A percentile compares a stretch with the other conserved stretches of the same genome.
Evolutionary conservation across 2,888 invertebrate species (phyloP).

Genomic region (Syrista parreyssii): DNA sequence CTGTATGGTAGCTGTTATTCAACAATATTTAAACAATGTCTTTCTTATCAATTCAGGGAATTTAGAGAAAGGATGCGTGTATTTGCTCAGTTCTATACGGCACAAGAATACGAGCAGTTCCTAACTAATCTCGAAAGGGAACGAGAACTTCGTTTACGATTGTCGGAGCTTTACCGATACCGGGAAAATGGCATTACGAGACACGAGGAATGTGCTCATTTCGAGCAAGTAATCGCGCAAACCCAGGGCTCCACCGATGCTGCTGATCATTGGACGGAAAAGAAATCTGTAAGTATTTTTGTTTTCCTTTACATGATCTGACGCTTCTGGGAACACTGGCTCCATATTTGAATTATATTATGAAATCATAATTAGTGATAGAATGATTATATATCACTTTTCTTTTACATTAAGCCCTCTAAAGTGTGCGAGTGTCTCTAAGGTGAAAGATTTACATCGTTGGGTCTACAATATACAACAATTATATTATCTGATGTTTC

Average conservation of each 20-base stretch:
- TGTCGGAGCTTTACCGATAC: constrained; percentile 86
- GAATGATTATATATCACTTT: neutral
- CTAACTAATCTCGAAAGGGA: constrained; percentile 84
- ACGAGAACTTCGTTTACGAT: constrained; percentile 83
- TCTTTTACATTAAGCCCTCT: neutral
- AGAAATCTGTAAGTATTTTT: constrained; percentile 70
- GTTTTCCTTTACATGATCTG: constrained; percentile 9
- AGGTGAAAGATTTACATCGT: neutral
- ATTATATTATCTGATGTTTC: neutral
- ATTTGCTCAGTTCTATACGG: constrained; percentile 89
- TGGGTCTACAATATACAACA: neutral
- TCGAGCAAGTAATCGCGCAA: constrained; percentile 81
- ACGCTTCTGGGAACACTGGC: neutral
- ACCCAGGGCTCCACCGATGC: constrained; percentile 70
- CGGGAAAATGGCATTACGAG: constrained; percentile 87
- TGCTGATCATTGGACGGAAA: constrained; percentile 75
- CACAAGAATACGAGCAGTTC: constrained; percentile 85
- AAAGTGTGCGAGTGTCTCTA: neutral
- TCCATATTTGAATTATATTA: neutral
- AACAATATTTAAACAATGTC: neutral
- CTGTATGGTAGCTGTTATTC: neutral
- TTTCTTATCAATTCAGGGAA: constrained; percentile 68
- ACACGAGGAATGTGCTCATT: constrained; percentile 87
- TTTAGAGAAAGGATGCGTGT: constrained; percentile 86
- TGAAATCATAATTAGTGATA: neutral